phyloP scores from a whole-genome alignment of 2,888 invertebrate genomes.

The Gortyna flavago region DNA sequence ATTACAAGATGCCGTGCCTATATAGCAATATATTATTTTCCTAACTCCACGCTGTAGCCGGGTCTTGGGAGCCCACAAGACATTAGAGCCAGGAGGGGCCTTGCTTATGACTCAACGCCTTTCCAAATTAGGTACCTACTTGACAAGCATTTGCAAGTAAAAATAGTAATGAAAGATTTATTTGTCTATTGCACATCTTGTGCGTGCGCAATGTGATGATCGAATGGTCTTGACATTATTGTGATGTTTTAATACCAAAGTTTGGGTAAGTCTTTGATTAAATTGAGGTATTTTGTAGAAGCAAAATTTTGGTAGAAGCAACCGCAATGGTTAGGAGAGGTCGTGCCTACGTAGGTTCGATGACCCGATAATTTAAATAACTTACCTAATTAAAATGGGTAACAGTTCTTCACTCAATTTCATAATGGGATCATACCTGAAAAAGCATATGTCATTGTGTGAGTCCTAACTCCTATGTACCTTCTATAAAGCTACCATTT shows the following conservation, averaged over 20 bases:
- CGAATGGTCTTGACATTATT: slow-evolving; percentile 23
- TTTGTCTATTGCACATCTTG: slow-evolving; percentile 38
- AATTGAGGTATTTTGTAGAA: no score
- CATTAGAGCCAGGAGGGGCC: background rate
- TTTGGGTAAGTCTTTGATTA: background rate
- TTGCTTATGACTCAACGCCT: slow-evolving; percentile 38
- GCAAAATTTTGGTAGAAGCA: no score
- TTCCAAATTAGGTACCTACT: slow-evolving; percentile 42
- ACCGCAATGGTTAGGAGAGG: no score
- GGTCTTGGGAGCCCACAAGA: background rate
- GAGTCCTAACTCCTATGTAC: no score
- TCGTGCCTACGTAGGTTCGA: background rate
- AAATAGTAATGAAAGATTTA: slow-evolving; percentile 25
- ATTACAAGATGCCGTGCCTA: background rate
- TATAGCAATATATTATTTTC: slow-evolving; percentile 30
- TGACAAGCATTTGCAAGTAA: slow-evolving; percentile 26
- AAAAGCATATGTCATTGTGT: background rate
- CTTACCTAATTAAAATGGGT: background rate
- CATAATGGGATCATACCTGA: background rate
- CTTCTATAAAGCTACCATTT: no score
- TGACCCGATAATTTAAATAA: background rate
- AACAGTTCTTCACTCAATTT: background rate
- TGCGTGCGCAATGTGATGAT: slow-evolving; percentile 5
- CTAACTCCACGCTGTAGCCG: background rate
- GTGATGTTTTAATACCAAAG: background rate